phyloP scores from a whole-genome alignment of 2,797 vertebrate genomes.

The Sebastes variabilis region DNA sequence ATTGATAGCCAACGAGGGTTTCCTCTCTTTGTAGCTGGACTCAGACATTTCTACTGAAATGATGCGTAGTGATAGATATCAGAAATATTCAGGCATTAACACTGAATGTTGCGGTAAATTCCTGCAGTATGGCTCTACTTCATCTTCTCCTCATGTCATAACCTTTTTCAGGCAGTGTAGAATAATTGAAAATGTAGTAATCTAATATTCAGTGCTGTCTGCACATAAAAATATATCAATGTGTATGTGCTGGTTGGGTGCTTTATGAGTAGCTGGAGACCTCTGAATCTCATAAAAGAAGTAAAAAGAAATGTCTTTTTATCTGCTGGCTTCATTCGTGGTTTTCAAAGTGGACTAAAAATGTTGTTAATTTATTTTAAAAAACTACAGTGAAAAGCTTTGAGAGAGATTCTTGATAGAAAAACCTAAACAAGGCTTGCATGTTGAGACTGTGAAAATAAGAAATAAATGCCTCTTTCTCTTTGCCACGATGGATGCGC shows the following conservation, averaged over 20 bases:
- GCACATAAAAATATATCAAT: conserved; percentile 27
- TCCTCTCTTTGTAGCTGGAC: background rate
- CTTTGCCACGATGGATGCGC: conserved; percentile 39
- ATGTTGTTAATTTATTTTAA: background rate
- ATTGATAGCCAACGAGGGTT: conserved; percentile 9
- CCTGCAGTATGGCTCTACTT: background rate
- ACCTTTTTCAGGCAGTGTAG: conserved; percentile 16
- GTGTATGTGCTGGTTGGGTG: conserved; percentile 14
- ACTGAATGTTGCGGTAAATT: conserved; percentile 9
- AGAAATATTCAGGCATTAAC: background rate
- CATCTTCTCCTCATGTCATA: background rate
- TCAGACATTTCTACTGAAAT: conserved; percentile 1
- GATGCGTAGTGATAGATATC: background rate
- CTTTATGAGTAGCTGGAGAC: conserved; percentile 15
- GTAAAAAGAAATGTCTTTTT: background rate
- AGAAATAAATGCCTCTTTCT: conserved; percentile 72
- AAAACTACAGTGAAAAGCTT: conserved; percentile 17
- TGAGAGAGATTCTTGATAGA: conserved; percentile 38
- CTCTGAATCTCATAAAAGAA: conserved; percentile 9
- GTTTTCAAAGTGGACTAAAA: conserved; percentile 36
- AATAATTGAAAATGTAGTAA: conserved; percentile 33
- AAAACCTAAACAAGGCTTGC: conserved; percentile 51
- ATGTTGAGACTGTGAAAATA: conserved; percentile 45
- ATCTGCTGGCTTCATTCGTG: conserved; percentile 34
- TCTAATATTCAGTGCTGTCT: conserved; percentile 11